Conservation (phyloP, 2,113 vertebrate genomes). For the Pseudopipra pipra region DNA sequence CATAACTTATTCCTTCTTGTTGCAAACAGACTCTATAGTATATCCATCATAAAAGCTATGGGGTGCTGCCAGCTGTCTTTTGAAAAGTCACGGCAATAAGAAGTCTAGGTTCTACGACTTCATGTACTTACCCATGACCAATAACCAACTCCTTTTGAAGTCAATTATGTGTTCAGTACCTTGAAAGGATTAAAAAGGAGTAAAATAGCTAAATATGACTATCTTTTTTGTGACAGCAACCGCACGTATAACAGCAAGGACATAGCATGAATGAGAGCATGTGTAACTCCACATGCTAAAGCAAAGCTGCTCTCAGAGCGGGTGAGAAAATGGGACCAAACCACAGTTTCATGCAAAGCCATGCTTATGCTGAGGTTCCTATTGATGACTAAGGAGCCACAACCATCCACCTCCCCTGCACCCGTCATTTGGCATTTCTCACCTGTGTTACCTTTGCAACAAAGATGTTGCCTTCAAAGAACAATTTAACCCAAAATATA, state of each 20-base stretch:
- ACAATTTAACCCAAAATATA: not conserved
- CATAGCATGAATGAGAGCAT: not conserved
- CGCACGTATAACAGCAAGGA: not conserved
- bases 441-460: not conserved
- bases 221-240: not conserved
- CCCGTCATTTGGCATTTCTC: not conserved
- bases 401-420: not conserved
- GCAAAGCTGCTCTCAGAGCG: not conserved
- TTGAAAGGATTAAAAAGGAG: not conserved
- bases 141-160: not conserved
- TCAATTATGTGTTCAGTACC: not conserved
- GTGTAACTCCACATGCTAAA: accelerated
- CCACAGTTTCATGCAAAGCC: accelerated
- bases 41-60: not conserved
- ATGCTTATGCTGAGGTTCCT: not conserved
- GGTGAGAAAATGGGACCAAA: not conserved
- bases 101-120: not conserved
- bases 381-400: not conserved
- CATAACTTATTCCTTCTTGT: not conserved
- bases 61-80: not conserved
- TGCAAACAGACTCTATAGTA: not conserved
- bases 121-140: not conserved
- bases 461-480: not conserved
- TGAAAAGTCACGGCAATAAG: not conserved
- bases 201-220: not conserved